Base-by-base conservation (phyloP, 2,888 invertebrate species). In the Drosophila anceps region DNA sequence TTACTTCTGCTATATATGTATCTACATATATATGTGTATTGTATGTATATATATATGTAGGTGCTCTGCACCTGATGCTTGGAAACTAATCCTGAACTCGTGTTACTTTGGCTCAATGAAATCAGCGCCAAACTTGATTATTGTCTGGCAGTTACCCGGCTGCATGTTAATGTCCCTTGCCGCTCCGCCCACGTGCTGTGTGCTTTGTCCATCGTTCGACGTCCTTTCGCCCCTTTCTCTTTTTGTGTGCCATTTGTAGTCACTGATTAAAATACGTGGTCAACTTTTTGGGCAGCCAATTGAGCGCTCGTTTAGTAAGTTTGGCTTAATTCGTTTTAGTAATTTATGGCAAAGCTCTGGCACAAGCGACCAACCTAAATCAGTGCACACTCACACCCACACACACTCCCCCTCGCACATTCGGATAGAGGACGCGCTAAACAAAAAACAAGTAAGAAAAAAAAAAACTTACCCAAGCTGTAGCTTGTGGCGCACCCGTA, bases 211-310 rank as follows among this genome's bases (percentile, higher is more conserved):
- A 20, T 10, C 15, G 15, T 9, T 39, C 43, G 12, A 2, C 43
- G 31, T 18, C 55, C 39, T 1, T 33, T 24, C 44, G 44, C 4
- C 24, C 39, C 50, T 35, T 39, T 54, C 50, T 27, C 51, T 41
- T 41, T 53, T 29, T 59, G 35, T 24, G 37, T 50, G 68, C 70
- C 79, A 79, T 79, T 81, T 81, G 81, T 74, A 69, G 86, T 81
- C 85, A 83, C 87, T 85, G 90, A 90, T 85, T 85, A 85, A 85
- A 85, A 85, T 85, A 85, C 84, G 90, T 90, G 90, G 90, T 85
- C 89, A 88, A 90, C 86, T 77, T 88, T 87, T 88, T 74, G 88
- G 82, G 82, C 82, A 84, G 82, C 85, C 90, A 84, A 84, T 84
- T 89, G 90, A 84, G 84, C 73, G 73, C 69, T 85, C 84, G 76